Evolutionary conservation across 64 coral and sea anemone species (phyloP).

Genomic region (Dendronephthya gigantea): DNA sequence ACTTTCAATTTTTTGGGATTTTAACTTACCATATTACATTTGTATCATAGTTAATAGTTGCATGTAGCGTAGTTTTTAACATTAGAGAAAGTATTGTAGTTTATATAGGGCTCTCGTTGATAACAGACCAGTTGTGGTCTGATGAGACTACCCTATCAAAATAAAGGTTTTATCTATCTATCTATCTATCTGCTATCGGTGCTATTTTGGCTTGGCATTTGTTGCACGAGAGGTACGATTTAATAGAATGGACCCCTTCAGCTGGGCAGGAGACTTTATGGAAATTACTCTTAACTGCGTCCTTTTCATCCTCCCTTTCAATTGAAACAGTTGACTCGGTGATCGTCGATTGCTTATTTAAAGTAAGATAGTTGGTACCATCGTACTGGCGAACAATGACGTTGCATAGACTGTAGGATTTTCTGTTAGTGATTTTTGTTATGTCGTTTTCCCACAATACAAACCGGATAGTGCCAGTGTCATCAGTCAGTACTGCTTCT

Average conservation of each 20-base stretch:
- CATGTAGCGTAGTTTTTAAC: no score
- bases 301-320: background rate
- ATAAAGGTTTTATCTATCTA: no score
- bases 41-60: no score
- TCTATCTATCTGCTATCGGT: background rate
- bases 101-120: no score
- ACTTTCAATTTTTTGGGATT: no score
- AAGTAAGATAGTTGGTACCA: background rate
- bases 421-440: background rate
- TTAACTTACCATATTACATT: no score
- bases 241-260: background rate
- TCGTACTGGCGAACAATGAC: background rate
- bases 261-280: background rate
- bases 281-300: background rate
- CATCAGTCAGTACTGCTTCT: no score
- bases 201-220: background rate
- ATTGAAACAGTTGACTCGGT: background rate
- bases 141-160: no score
- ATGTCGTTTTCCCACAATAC: no score
- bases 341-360: background rate
- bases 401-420: background rate
- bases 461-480: no score
- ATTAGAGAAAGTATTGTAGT: no score
- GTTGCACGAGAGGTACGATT: background rate
- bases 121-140: no score